Evolutionary conservation across 2,797 vertebrate genomes (phyloP).

Genomic region (Otus scops): DNA sequence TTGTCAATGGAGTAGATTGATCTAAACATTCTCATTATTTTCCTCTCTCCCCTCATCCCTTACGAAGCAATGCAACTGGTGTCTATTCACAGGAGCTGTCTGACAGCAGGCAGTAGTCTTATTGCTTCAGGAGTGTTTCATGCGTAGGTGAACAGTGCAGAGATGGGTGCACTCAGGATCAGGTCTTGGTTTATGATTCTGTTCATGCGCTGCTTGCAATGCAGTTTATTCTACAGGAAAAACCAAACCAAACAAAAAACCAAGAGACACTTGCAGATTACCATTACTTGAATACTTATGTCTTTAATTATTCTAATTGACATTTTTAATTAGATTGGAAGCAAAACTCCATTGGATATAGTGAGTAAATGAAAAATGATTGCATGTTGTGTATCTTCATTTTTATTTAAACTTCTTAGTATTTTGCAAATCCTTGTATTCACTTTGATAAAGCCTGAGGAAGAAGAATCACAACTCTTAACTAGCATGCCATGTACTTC

Average conservation of each 20-base stretch:
- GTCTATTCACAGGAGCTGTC: not conserved
- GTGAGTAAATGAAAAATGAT: slow-evolving; percentile 49
- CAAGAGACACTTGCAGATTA: not conserved
- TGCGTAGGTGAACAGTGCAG: not conserved
- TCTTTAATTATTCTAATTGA: slow-evolving; percentile 30
- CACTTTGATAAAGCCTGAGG: not conserved
- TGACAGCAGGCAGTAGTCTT: not conserved
- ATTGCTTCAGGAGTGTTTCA: not conserved
- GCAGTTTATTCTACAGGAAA: not conserved
- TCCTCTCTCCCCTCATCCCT: not conserved
- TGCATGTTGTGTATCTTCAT: slow-evolving; percentile 15
- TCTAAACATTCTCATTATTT: not conserved
- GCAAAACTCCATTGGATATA: slow-evolving; percentile 64
- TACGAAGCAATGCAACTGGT: not conserved
- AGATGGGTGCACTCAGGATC: not conserved
- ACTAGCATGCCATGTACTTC: slow-evolving; percentile 9
- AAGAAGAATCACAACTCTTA: not conserved
- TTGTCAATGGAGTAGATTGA: not conserved
- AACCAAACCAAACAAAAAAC: not conserved
- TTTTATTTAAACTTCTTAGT: not conserved
- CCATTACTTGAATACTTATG: not conserved
- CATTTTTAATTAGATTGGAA: slow-evolving; percentile 68
- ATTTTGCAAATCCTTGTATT: not conserved
- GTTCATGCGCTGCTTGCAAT: not conserved
- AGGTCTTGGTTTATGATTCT: not conserved